These are phyloP conservation scores for Tetranychus truncatus DNA, from an alignment of 2,888 invertebrate species.

Conservation along the genomic window DNA sequence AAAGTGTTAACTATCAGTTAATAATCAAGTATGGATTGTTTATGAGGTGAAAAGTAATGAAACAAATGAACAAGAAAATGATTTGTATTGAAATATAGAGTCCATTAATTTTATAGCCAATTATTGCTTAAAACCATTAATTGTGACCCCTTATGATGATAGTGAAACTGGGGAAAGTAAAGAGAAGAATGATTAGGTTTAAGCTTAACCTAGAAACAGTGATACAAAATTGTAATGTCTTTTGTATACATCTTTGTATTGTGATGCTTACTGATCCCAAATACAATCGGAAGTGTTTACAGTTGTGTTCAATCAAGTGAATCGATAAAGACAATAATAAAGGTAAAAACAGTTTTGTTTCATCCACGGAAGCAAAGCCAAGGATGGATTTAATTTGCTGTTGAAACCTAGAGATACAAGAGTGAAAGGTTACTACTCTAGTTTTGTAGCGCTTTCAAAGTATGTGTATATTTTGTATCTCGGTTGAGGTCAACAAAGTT, in stretches of 20 bases:
- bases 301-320: neutral
- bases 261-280: no score
- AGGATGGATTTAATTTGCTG: no score
- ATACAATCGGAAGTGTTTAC: neutral
- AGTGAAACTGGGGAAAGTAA: neutral
- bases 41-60: neutral
- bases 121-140: neutral
- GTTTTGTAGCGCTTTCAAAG: neutral
- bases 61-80: neutral
- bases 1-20: neutral
- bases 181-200: neutral
- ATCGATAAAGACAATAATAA: neutral
- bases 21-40: neutral
- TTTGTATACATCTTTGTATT: no score
- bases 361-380: no score
- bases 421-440: neutral
- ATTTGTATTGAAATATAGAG: neutral
- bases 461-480: neutral
- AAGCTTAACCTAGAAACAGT: neutral
- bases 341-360: neutral
- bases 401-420: neutral
- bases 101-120: neutral
- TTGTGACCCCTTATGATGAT: neutral
- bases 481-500: neutral
- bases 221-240: neutral